phyloP scores from a whole-genome alignment of 2,888 invertebrate species.

The Aleiodes alternator region DNA sequence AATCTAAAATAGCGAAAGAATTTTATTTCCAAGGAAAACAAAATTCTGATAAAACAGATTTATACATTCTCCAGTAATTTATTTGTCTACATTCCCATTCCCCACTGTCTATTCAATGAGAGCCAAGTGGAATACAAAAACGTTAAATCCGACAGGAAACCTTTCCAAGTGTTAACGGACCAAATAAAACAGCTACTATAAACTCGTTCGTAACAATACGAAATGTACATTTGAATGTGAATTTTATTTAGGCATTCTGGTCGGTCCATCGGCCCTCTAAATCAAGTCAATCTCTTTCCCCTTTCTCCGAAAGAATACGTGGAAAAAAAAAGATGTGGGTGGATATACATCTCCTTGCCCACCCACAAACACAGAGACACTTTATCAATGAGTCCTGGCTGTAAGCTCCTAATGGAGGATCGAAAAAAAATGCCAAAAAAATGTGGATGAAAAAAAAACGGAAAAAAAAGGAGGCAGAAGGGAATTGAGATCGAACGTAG shows the following conservation, averaged over 20 bases:
- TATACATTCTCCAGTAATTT: not conserved
- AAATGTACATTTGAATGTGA: slow-evolving; percentile 21
- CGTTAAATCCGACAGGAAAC: not conserved
- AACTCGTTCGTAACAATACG: slow-evolving; percentile 6
- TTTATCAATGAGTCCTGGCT: slow-evolving; percentile 1
- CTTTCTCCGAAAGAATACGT: not conserved
- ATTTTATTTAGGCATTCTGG: slow-evolving; percentile 7
- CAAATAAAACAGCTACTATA: not conserved
- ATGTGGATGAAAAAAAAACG: not conserved
- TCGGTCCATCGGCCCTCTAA: slow-evolving; percentile 27
- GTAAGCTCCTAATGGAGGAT: not conserved
- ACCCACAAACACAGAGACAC: not conserved
- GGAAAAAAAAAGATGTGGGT: slow-evolving; percentile 3
- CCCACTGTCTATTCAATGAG: not conserved
- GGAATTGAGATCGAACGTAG: slow-evolving; percentile 16
- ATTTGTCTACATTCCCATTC: slow-evolving; percentile 8
- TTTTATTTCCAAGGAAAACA: too few relatives aligned
- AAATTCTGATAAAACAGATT: not conserved
- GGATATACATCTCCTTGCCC: not conserved
- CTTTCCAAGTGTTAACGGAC: not conserved
- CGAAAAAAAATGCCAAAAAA: not conserved
- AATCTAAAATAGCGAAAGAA: too few relatives aligned
- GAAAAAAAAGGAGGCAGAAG: slow-evolving; percentile 15
- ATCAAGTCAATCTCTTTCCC: slow-evolving; percentile 16
- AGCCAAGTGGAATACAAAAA: slow-evolving; percentile 1